phyloP scores from a whole-genome alignment of 2,888 invertebrate species.

The Cheilosia variabilis region DNA sequence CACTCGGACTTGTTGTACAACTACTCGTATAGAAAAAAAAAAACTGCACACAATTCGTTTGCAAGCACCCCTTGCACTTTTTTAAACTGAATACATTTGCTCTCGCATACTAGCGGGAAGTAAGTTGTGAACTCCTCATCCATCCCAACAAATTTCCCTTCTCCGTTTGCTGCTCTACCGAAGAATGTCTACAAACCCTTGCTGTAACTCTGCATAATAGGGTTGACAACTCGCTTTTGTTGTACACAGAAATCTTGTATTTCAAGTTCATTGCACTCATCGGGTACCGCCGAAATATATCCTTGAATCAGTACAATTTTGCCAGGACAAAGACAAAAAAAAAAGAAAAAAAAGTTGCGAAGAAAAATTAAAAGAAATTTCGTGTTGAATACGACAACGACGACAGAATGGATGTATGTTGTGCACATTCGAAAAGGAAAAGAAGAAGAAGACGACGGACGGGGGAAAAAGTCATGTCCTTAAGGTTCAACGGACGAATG shows the following conservation, averaged over 20 bases:
- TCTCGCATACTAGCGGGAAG: too few relatives aligned
- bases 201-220: background rate
- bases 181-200: conserved; percentile 1
- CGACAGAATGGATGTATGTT: background rate
- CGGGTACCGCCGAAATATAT: conserved; percentile 40
- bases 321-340: conserved; percentile 24
- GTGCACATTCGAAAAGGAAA: background rate
- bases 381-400: conserved; percentile 32
- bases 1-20: too few relatives aligned
- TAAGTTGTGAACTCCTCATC: too few relatives aligned
- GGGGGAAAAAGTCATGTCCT: conserved; percentile 36
- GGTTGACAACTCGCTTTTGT: conserved; percentile 16
- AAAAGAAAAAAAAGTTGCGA: conserved; percentile 26
- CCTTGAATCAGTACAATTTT: conserved; percentile 42
- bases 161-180: too few relatives aligned
- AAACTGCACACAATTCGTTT: too few relatives aligned
- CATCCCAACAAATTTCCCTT: too few relatives aligned
- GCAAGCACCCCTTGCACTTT: too few relatives aligned
- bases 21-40: too few relatives aligned
- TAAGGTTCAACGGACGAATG: conserved; percentile 39
- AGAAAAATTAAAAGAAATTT: conserved; percentile 51
- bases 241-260: conserved; percentile 20
- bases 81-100: too few relatives aligned
- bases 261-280: conserved; percentile 45
- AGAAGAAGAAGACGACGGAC: background rate